Evolutionary conservation across 2,797 vertebrate genomes (phyloP), one percentile per base, ranked within the genome.

Genomic region (Rhinogobio ventralis): DNA sequence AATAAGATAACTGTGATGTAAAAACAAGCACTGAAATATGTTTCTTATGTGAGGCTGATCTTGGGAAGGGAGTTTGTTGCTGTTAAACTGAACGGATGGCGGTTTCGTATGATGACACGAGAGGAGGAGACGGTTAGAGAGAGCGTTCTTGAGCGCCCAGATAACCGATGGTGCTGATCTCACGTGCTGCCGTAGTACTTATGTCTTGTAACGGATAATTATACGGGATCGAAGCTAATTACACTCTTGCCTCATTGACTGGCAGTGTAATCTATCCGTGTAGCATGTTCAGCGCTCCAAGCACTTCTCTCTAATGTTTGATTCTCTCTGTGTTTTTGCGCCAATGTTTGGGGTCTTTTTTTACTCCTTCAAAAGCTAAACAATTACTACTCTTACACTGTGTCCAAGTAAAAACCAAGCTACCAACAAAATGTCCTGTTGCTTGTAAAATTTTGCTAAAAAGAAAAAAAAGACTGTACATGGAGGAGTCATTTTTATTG

Each of bases 71-170:
- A 86, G 85, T 88, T 66, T 89, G 80, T 92, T 73, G 87, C 88
- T 85, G 88, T 90, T 85, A 30, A 20, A 57, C 75, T 85, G 80
- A 82, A 79, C 80, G 86, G 89, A 90, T 85, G 36, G 92, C 92
- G 92, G 91, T 95, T 94, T 94, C 92, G 91, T 92, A 91, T 95
- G 94, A 95, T 87, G 87, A 94, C 93, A 90, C 92, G 85, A 55
- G 67, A 53, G 39, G 57, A 20, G 4, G n/a, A 64, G 69, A 76
- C 5, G 64, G 20, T 85, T 45, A 57, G 89, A 80, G 86, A 83
- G 88, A 87, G 83, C 85, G 55, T 87, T 79, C 85, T 55, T 79
- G 87, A 88, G 87, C 84, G 90, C 85, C 89, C 36, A 78, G 90
- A 89, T 89, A 89, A 91, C 93, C 89, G 9, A 91, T 92, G 92